Conservation (phyloP, 2,888 invertebrate species). For the Chymomyza caudatula region DNA sequence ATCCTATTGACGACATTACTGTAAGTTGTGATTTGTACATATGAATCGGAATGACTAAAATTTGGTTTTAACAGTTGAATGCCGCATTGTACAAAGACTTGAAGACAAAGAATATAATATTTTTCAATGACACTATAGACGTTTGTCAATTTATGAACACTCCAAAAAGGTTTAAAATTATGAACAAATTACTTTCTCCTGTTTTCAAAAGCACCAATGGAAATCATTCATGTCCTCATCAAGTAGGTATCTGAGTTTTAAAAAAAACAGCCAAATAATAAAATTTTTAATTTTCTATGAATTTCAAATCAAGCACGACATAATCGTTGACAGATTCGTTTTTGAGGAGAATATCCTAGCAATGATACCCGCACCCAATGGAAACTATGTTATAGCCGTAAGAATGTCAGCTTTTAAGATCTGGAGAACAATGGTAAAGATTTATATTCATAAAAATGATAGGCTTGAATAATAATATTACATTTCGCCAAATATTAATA, state of each 20-base stretch:
- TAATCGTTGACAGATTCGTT: neutral
- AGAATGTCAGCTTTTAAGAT: neutral
- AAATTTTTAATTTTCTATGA: neutral
- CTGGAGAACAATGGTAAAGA: neutral
- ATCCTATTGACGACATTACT: neutral
- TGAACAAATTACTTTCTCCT: conserved; percentile 8
- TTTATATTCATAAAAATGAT: neutral
- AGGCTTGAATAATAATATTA: no score
- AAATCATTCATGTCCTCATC: conserved; percentile 14
- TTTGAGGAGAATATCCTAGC: neutral
- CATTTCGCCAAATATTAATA: neutral
- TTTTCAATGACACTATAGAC: conserved; percentile 24
- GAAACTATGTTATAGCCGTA: neutral
- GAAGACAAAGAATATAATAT: neutral
- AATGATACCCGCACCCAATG: neutral
- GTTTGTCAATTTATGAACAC: conserved; percentile 16
- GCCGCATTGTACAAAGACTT: neutral
- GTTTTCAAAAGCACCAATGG: conserved; percentile 6
- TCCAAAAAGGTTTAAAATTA: conserved; percentile 1
- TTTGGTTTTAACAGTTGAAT: conserved; percentile 3
- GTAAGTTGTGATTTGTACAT: neutral
- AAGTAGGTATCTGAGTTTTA: conserved; percentile 3
- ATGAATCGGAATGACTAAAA: neutral
- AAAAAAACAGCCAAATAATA: neutral
- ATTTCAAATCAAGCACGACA: neutral